Base-by-base conservation (phyloP, 1,140 invertebrate genomes). In the Andrena cerasifolii region DNA sequence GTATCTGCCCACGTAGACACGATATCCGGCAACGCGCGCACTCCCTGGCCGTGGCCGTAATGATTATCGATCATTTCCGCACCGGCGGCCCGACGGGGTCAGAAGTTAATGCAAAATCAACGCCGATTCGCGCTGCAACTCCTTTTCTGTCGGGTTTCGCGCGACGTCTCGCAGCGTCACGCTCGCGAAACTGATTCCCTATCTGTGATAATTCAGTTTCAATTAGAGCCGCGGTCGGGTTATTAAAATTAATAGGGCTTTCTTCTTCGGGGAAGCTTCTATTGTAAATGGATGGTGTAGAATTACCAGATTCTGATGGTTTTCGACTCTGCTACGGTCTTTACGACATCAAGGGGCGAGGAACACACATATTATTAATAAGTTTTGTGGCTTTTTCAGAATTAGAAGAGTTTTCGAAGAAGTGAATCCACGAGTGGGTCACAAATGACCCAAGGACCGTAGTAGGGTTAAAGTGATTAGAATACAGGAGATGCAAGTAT, bases 41-140 rank as follows among this genome's bases (percentile, higher is more conserved):
- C 59, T 51, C 62, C 28, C 24, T 5, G 31, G 12, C 47, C 28
- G 21, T 47, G n/a, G n/a, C 67, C 58, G 28, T 84, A 84, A 80
- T 73, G 76, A 85, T 86, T 86, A 85, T 86, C 83, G 73, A 75
- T 81, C 73, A 75, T 85, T 83, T 85, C 83, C 84, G 76, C 51
- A 62, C 79, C 40, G 63, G 36, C 45, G 61, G 66, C 47, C 62
- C 18, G 10, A 14, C 12, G 8, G 58, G 83, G 78, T 84, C 78
- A 84, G 45, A 77, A 70, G 83, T 78, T 80, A 77, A 84, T 78
- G 43, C 63, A 84, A 83, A 84, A 84, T 83, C 78, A 84, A 84
- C 78, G 71, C 49, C 65, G n/a, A 79, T 79, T 49, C 58, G 56
- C 36, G 54, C 66, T 28, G 49, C 31, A 24, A 16, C 12, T 33